Evolutionary conservation across 1,140 invertebrate species (phyloP), one percentile per base, ranked within the genome.

Genomic region (Zaprionus vittiger): DNA sequence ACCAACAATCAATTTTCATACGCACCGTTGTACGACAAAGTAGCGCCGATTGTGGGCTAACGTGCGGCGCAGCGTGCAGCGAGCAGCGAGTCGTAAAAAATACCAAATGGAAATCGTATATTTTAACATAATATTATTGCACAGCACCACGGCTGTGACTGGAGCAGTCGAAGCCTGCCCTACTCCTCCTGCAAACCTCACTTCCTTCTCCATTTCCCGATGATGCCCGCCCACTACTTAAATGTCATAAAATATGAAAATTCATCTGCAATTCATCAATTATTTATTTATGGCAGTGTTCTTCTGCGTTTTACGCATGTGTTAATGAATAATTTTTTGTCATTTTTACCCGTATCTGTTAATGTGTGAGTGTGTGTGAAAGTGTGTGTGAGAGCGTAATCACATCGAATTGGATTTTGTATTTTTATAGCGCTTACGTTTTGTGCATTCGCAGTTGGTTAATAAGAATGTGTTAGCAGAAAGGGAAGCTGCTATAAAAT

Each of bases 231-330:
- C 66, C 70, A 80, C 75, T 81, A 89, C 85, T 87, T 89, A 90
- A 87, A 79, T 79, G 81, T 90, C 85, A 90, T 90, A 85, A 90
- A 90, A 90, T 90, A 90, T 90, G 85, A 90, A 90, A 90, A 90
- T 90, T 90, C 85, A 90, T 90, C 85, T 90, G 85, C 85, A 90
- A 90, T 90, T 90, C 89, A 90, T 90, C 85, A 90, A 90, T 90
- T 90, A 90, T 90, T 90, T 90, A 90, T 90, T 90, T 90, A 90
- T 90, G 81, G 81, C 79, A 77, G 75, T 90, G 85, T 80, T 90
- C 77, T 80, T 81, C 67, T 80, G 79, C 82, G 73, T 90, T 90
- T 80, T 90, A 85, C 86, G 85, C 81, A 90, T 90, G 85, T 90
- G 85, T 89, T 89, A 89, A 89, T 90, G 84, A 89, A 90, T 89